Evolutionary conservation across 2,797 vertebrate species (phyloP).

Genomic region (Galaxias olidus): DNA sequence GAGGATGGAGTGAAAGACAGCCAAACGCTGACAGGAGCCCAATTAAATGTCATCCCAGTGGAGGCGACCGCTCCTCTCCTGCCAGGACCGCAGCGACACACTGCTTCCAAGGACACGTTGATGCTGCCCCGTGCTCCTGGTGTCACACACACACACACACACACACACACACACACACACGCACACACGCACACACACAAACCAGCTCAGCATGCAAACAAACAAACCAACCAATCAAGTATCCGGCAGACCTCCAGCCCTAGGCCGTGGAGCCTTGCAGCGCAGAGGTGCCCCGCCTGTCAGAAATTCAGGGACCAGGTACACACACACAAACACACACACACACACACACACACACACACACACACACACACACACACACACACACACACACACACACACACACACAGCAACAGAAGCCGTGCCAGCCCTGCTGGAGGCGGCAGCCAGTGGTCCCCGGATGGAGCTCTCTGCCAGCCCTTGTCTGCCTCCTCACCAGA

Average conservation of each 20-base stretch:
- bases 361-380: not conserved
- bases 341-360: not conserved
- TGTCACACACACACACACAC: constrained; percentile 10
- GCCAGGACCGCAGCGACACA: constrained; percentile 32
- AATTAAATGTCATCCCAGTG: constrained; percentile 67
- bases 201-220: constrained; percentile 19
- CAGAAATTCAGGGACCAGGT: constrained; percentile 37
- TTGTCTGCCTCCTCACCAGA: not conserved
- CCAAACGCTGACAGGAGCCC: constrained; percentile 65
- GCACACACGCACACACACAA: constrained; percentile 6
- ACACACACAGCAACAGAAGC: constrained; percentile 6
- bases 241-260: not conserved
- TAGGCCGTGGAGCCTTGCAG: not conserved
- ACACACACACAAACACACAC: not conserved
- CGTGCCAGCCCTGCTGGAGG: constrained; percentile 62
- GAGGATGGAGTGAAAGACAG: constrained; percentile 53
- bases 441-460: constrained; percentile 61
- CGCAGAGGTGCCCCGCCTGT: constrained; percentile 35
- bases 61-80: constrained; percentile 47
- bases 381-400: not conserved
- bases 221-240: constrained; percentile 18
- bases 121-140: not conserved
- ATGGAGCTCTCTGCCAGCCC: constrained; percentile 60
- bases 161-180: constrained; percentile 29
- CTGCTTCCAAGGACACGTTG: constrained; percentile 56